These are phyloP conservation scores for Cantharis nigra DNA, from an alignment of 2,888 invertebrate genomes.

Conservation along the genomic window DNA sequence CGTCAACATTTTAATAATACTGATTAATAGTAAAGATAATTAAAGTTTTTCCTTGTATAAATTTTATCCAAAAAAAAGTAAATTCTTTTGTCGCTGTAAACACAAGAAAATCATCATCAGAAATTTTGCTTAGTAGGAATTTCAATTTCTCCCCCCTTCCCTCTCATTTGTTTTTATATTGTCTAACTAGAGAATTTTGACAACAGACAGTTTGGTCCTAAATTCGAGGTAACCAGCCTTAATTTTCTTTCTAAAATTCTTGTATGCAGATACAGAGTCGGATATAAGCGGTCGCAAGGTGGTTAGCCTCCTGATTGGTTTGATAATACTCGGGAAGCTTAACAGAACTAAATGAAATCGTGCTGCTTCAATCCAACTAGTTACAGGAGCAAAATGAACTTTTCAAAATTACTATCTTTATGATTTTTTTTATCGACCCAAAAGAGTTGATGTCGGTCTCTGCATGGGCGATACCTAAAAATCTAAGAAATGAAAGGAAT, in stretches of 20 bases:
- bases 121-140: not conserved
- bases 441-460: not conserved
- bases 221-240: not conserved
- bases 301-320: not conserved
- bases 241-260: not conserved
- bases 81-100: not conserved
- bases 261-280: not conserved
- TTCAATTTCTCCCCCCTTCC: not conserved
- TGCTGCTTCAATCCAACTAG: not conserved
- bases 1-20: not conserved
- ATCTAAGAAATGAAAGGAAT: not conserved
- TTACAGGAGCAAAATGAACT: not conserved
- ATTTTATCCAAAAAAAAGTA: not conserved
- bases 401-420: not conserved
- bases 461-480: not conserved
- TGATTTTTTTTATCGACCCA: not conserved
- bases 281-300: not conserved
- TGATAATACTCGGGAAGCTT: not conserved
- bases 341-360: not conserved
- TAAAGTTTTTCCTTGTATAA: not conserved
- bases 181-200: not conserved
- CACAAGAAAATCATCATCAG: not conserved
- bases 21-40: not conserved
- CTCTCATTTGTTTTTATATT: not conserved
- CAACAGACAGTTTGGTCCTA: not conserved